Base-by-base conservation (phyloP, 2,888 invertebrate species). In the Schizotus pectinicornis region DNA sequence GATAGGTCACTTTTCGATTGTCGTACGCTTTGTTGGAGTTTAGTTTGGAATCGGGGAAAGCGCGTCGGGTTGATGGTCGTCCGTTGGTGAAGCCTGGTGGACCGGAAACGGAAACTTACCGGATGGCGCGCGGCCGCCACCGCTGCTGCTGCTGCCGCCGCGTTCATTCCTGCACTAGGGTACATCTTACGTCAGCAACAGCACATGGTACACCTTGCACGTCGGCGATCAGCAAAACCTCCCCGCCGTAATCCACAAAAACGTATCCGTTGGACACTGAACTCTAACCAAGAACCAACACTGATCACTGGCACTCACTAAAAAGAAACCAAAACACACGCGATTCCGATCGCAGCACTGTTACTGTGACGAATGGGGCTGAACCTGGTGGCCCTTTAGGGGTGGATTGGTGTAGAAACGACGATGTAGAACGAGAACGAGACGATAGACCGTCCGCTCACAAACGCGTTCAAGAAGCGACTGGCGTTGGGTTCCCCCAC, bases 71-170 rank as follows among this genome's bases (percentile, higher is more conserved):
- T 22, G 12, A 22, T 9, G 14, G 33, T 32, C 11, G 46, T 32
- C 8, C 33, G 46, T 46, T 22, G 12, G 30, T 22, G 42, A 22
- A 14, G 11, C 31, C 14, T 7, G 30, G n/a, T 9, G 7, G 6
- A 37, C 48, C 48, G 48, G 48, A 48, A 48, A 33, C 38, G 7
- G 34, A 38, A 48, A 81, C 88, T 89, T 84, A 92, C 91, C 88
- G 91, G 91, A 86, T 92, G 92, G 82, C 92, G 87, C 67, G 91
- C 90, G 82, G 90, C 90, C 81, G 89, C 90, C 79, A 88, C 92
- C 78, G 91, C 91, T 77, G 90, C 90, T 61, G 67, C 64, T 79
- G 89, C 90, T 79, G 90, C 90, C 81, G 90, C 90, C 81, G 91
- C 90, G 84, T 91, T 91, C 88, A 91, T 91, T 84, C 90, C 90